Evolutionary conservation across 2,888 invertebrate genomes (phyloP), one percentile per base, ranked within the genome.

Genomic region (Hermaeophaga mercurialis): DNA sequence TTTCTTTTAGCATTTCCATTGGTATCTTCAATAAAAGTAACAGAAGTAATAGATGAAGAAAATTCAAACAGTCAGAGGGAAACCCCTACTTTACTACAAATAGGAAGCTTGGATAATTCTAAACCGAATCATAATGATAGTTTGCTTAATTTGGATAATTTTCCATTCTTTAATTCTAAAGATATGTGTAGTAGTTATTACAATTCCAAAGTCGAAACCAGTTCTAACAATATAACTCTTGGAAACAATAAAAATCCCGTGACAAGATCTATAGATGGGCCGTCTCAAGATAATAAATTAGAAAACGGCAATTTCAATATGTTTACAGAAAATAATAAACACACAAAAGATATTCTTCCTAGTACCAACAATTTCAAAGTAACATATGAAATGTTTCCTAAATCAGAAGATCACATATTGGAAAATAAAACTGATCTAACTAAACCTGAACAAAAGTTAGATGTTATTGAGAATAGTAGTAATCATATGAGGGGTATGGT

Each of bases 1-100:
- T 89, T 89, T 71, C 78, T 90, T 8, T 82, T 88, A 79, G 86
- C 89, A 1, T 90, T 89, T 69, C 90, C 90, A 0, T 75, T 89
- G 43, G 90, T 90, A 0, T 88, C 84, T 0, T 82, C 83, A 3
- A 80, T 82, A 41, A 80, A 79, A 71, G 77, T 77, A 11, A 79
- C 80, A 1, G 82, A 81, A 66, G 82, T 81, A 0, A 73, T 80
- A 6, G 81, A 81, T 45, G 83, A 82, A 53, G 83, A 83, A 59
- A 80, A 75, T 56, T 70, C 72, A 2, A 79, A 80, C 55, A 79
- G 79, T 63, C 76, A 78, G 58, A 74, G 77, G 38, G 78, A 73
- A 9, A 77, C 79, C 1, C 77, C 79, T 8, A 79, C 78, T 11
- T 73, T 81, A 39, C 66, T 81, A 22, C 81, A 81, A 66, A 81